These are phyloP conservation scores for Gasteruption jaculator DNA, from an alignment of 2,888 invertebrate species.

Conservation along the genomic window DNA sequence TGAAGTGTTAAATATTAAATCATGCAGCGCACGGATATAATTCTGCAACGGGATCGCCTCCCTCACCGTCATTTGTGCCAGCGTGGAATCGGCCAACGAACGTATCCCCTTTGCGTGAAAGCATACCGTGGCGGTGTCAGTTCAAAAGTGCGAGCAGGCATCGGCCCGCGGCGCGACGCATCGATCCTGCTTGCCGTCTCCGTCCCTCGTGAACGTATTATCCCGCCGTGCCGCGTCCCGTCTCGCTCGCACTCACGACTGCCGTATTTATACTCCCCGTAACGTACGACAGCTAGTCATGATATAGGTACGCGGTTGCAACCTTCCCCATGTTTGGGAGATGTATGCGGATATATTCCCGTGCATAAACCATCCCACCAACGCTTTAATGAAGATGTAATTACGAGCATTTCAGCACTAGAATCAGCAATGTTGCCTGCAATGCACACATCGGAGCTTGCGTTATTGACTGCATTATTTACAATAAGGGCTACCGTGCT, in stretches of 20 bases:
- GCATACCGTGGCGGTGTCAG: constrained; percentile 32
- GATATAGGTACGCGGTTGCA: constrained; percentile 39
- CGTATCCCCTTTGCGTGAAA: constrained; percentile 23
- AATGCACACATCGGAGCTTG: constrained; percentile 34
- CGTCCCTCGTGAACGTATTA: constrained; percentile 29
- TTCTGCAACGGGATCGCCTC: no score
- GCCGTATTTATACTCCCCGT: constrained; percentile 31
- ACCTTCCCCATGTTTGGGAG: constrained; percentile 29
- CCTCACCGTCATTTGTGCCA: no score
- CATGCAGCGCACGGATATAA: no score
- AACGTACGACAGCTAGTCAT: constrained; percentile 40
- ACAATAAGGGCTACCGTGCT: constrained; percentile 29
- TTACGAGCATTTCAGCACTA: constrained; percentile 43
- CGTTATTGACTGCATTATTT: constrained; percentile 46
- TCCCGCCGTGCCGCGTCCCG: constrained; percentile 18
- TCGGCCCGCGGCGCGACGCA: constrained; percentile 47
- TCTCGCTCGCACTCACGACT: constrained; percentile 24
- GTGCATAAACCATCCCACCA: constrained; percentile 28
- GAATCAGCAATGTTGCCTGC: constrained; percentile 38
- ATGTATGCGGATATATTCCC: constrained; percentile 16
- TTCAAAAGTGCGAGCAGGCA: constrained; percentile 41
- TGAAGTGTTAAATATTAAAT: no score
- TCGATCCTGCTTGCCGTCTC: constrained; percentile 43
- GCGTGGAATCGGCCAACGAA: constrained; percentile 18
- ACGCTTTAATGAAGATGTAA: constrained; percentile 51